phyloP scores from a whole-genome alignment of 1,140 invertebrate genomes.

The Plodia interpunctella region DNA sequence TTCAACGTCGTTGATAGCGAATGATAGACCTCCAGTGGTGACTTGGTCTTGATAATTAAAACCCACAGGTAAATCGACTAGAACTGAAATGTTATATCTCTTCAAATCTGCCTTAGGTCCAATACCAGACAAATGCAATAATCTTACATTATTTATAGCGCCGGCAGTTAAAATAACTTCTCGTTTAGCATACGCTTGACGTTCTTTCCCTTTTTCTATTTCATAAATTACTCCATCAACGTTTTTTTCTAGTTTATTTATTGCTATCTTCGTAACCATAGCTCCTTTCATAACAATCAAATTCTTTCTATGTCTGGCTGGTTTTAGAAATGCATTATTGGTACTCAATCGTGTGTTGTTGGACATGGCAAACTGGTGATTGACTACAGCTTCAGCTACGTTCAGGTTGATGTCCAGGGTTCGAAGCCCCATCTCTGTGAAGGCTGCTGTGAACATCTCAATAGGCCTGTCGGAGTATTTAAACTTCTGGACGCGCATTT shows the following conservation, averaged over 20 bases:
- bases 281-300: conserved; percentile 77
- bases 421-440: conserved; percentile 61
- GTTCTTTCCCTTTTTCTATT: conserved; percentile 58
- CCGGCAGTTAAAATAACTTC: conserved; percentile 83
- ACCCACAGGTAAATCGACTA: conserved; percentile 80
- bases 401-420: conserved; percentile 63
- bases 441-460: conserved; percentile 55
- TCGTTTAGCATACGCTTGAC: conserved; percentile 74
- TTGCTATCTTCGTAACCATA: conserved; percentile 80
- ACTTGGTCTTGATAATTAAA: conserved; percentile 83
- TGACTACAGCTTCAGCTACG: conserved; percentile 69
- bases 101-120: conserved; percentile 83
- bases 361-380: conserved; percentile 73
- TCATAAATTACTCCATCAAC: conserved; percentile 79
- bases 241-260: conserved; percentile 79
- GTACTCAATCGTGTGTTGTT: conserved; percentile 79
- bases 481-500: conserved; percentile 62
- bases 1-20: conserved; percentile 46
- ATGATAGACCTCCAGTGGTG: conserved; percentile 48
- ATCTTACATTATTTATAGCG: conserved; percentile 78
- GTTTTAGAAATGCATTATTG: conserved; percentile 79
- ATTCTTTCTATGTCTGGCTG: conserved; percentile 75
- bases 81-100: conserved; percentile 75
- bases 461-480: conserved; percentile 59
- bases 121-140: conserved; percentile 86